Base-by-base conservation (phyloP, 2,888 invertebrate genomes). In the Hirudinaria manillensis region DNA sequence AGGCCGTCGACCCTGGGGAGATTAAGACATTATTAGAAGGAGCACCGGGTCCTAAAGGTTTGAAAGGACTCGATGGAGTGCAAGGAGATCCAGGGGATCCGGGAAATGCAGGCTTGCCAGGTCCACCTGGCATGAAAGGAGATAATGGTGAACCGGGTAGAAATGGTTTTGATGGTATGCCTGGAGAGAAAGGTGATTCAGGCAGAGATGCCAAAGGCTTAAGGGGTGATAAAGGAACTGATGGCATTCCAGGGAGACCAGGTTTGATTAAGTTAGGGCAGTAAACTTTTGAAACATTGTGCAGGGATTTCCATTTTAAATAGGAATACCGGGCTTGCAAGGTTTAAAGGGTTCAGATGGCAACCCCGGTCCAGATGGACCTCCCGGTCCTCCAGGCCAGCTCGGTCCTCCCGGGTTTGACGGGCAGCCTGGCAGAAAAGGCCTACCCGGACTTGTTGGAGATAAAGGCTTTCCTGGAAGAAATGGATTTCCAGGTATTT, bases 291-390 rank as follows among this genome's bases (percentile, higher is more conserved):
- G 36, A 36, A 3, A 36, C 4, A 36, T 36, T 36, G 4, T 6
- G 36, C 36, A 36, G 10, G 4, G 10, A 6, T 36, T 45, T 45
- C 21, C 67, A 19, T 27, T 51, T 13, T 34, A 27, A n/a, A 21
- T 10, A 6, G 38, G 38, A n/a, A 36, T 27, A 67, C 27, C 21
- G 21, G 24, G 29, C 2, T 27, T 45, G 29, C 27, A 34, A n/a
- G 36, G 6, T 74, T 27, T n/a, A 38, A 27, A 34, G 3, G 45
- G 51, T 24, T 34, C 29, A n/a, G 34, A n/a, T 24, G 65, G 38
- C 6, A 7, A 53, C 67, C 68, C 24, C 29, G 51, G 19, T 75
- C 65, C 72, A 72, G 68, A 21, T 70, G 77, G 79, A 27, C 65
- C 36, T 56, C 21, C 70, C 7, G 70, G 70, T 34, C n/a, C 38